Percentiles rank a stretch among this genome's conserved stretches.
Conservation (phyloP, 1,140 invertebrate genomes). For the Hormaphis cornu region DNA sequence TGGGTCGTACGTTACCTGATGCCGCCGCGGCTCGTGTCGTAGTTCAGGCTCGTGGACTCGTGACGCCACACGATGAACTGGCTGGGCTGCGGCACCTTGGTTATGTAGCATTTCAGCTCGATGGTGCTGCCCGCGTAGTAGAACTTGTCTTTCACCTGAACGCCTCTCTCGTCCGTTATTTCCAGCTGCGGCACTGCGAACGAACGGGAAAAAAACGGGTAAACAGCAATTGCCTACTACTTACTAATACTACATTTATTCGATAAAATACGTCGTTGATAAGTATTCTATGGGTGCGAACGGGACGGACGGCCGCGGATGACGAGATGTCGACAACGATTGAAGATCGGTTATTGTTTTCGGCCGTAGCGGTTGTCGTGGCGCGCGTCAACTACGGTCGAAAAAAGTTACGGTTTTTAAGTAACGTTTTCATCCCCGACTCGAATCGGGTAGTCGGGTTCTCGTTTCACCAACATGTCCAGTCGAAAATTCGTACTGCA, state of each 20-base stretch:
- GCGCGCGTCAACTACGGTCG: too few relatives aligned
- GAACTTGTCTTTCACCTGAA: slow-evolving; percentile 69
- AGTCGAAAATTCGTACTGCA: too few relatives aligned
- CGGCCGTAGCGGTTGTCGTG: too few relatives aligned
- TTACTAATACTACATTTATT: too few relatives aligned
- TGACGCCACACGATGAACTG: slow-evolving; percentile 73
- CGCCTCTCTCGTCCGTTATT: slow-evolving; percentile 69
- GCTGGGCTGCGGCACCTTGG: slow-evolving; percentile 64
- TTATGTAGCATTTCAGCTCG: slow-evolving; percentile 72
- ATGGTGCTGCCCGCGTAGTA: slow-evolving; percentile 80
- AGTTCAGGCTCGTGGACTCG: slow-evolving; percentile 65
- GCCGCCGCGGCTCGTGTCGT: slow-evolving; percentile 71
- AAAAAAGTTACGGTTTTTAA: too few relatives aligned
- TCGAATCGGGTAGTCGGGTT: too few relatives aligned
- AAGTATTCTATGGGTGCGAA: neutral
- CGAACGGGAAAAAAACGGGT: neutral
- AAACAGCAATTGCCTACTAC: too few relatives aligned
- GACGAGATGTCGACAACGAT: too few relatives aligned
- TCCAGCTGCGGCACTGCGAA: slow-evolving; percentile 69
- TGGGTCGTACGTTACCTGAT: too few relatives aligned
- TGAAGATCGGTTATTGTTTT: too few relatives aligned
- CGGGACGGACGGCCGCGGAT: neutral
- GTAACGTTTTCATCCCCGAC: too few relatives aligned
- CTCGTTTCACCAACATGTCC: too few relatives aligned
- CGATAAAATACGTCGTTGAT: slow-evolving; percentile 34